These are phyloP conservation scores for Sus cebifrons DNA, from an alignment of 2,797 vertebrate species.

Conservation along the genomic window DNA sequence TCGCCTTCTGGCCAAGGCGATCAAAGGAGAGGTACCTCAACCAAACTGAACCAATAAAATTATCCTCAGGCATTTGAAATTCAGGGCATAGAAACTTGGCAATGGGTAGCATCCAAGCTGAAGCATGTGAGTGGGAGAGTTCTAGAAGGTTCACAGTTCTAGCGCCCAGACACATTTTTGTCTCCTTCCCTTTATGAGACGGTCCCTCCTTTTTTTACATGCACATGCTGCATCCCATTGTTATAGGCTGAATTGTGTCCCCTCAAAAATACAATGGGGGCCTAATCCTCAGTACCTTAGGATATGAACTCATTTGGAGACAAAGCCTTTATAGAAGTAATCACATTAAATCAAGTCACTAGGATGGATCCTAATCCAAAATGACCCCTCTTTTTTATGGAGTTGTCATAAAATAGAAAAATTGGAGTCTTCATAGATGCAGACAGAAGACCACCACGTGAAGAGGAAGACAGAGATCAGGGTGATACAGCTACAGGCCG, in stretches of 20 bases:
- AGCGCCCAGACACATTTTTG: neutral
- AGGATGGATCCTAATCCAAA: neutral
- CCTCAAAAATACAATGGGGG: neutral
- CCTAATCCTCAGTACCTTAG: neutral
- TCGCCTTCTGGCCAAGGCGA: neutral
- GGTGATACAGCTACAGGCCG: neutral
- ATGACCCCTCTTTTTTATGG: neutral
- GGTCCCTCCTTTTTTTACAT: neutral
- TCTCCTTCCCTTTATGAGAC: neutral
- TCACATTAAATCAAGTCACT: neutral
- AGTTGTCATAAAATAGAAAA: neutral
- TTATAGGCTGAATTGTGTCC: neutral
- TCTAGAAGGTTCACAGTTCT: neutral
- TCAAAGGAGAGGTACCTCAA: neutral
- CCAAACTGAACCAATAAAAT: neutral
- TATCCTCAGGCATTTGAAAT: neutral
- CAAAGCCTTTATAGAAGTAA: neutral
- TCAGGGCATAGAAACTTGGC: neutral
- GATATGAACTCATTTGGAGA: neutral
- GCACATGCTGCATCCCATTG: too few species aligned
- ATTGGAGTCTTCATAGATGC: neutral
- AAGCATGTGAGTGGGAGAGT: neutral
- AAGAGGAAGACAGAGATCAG: neutral
- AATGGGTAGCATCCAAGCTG: neutral
- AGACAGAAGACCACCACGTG: neutral